These are phyloP conservation scores for Taurulus bubalis DNA, from an alignment of 2,113 vertebrate species.

Conservation along the genomic window DNA sequence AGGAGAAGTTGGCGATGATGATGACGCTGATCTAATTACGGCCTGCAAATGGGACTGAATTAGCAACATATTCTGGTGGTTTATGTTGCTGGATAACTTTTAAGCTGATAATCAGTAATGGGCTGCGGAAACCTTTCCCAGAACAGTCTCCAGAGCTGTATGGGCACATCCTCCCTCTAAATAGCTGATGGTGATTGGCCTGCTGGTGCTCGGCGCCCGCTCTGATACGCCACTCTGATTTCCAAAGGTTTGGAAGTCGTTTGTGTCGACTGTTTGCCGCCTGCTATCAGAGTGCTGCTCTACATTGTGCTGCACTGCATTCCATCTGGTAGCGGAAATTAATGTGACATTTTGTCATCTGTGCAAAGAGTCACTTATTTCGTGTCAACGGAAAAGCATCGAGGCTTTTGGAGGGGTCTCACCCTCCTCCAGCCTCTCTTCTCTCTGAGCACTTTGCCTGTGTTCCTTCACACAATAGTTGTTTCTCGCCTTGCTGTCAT, in stretches of 20 bases:
- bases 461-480: background rate
- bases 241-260: slow-evolving; percentile 25
- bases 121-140: slow-evolving; percentile 20
- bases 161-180: slow-evolving; percentile 21
- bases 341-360: slow-evolving; percentile 52
- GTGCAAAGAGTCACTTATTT: slow-evolving; percentile 46
- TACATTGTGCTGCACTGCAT: slow-evolving; percentile 13
- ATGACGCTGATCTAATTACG: slow-evolving; percentile 30
- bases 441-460: background rate
- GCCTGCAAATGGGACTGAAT: slow-evolving; percentile 31
- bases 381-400: slow-evolving; percentile 14
- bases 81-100: slow-evolving; percentile 33
- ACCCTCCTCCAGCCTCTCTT: background rate
- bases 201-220: slow-evolving; percentile 33
- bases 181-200: slow-evolving; percentile 34
- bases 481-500: background rate
- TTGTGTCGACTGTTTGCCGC: slow-evolving; percentile 50
- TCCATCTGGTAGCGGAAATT: slow-evolving; percentile 57
- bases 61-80: slow-evolving; percentile 34
- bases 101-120: slow-evolving; percentile 48
- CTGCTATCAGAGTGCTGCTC: slow-evolving; percentile 33
- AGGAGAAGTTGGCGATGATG: background rate
- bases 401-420: slow-evolving; percentile 33
- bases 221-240: slow-evolving; percentile 29
- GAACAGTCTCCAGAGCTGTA: slow-evolving; percentile 25